These are phyloP conservation scores for Rapana venosa DNA, from an alignment of 2,888 invertebrate species.

Conservation along the genomic window DNA sequence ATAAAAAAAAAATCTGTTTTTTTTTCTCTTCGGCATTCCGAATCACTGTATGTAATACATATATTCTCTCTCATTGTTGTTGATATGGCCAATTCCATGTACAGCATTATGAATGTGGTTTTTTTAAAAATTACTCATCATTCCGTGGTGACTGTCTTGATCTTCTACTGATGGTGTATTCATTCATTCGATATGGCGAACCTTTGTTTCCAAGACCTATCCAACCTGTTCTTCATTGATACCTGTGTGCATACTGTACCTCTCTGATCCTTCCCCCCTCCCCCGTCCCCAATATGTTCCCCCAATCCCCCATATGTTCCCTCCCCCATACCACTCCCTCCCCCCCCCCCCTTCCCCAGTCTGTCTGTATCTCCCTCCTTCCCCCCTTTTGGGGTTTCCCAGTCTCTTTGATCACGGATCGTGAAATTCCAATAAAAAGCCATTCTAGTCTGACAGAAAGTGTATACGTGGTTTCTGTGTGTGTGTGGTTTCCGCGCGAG, in stretches of 20 bases:
- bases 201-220: neutral
- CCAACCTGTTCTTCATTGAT: neutral
- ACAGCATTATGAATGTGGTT: neutral
- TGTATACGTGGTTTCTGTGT: neutral
- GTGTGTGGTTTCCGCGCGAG: constrained; percentile 13
- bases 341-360: neutral
- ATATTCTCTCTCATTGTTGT: constrained; percentile 2
- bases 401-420: constrained; percentile 41
- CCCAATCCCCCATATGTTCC: neutral
- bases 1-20: too few relatives aligned
- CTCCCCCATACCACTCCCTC: neutral
- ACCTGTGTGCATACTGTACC: neutral
- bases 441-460: constrained; percentile 33
- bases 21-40: neutral
- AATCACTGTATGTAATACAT: neutral
- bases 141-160: neutral
- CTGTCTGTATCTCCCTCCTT: neutral
- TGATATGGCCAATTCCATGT: constrained; percentile 2
- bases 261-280: neutral
- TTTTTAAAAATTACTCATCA: neutral
- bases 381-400: neutral
- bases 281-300: neutral
- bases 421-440: constrained; percentile 42
- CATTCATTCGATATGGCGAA: too few relatives aligned
- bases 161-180: neutral